A percentile compares a stretch with the other conserved stretches of the same genome.
phyloP scores from a whole-genome alignment of 2,797 vertebrate genomes.

The Amniataba percoides region DNA sequence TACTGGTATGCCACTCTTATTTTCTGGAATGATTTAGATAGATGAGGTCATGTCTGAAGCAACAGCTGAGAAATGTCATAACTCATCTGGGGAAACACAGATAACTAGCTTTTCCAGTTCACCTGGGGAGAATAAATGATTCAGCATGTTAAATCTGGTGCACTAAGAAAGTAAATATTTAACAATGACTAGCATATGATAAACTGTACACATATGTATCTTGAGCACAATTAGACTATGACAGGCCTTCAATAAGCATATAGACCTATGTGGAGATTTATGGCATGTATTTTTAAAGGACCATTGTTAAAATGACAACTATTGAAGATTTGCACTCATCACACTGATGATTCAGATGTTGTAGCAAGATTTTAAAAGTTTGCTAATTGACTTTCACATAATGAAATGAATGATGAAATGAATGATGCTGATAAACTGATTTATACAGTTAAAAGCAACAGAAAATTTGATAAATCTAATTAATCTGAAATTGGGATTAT shows the following conservation, averaged over 20 bases:
- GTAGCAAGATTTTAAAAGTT: background rate
- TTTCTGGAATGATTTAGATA: constrained; percentile 13
- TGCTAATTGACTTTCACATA: background rate
- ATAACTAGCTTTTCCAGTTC: background rate
- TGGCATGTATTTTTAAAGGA: background rate
- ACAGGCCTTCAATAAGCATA: too few relatives aligned
- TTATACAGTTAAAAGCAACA: background rate
- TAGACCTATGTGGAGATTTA: background rate
- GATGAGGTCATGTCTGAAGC: constrained; percentile 44
- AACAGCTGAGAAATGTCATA: constrained; percentile 46
- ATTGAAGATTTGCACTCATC: background rate
- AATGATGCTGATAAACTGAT: too few relatives aligned
- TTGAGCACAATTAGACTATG: background rate
- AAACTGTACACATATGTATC: background rate
- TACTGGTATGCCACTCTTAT: constrained; percentile 5
- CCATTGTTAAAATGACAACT: background rate
- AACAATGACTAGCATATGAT: background rate
- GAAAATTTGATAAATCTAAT: background rate
- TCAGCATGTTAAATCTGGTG: too few relatives aligned
- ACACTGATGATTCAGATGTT: background rate
- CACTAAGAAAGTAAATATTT: background rate
- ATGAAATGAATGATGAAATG: background rate
- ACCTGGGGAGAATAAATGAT: background rate
- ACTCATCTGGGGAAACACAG: background rate
- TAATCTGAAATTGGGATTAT: background rate